A percentile compares a stretch with the other conserved stretches of the same genome.
phyloP scores from a whole-genome alignment of 2,888 invertebrate genomes.

The Acleris holmiana region DNA sequence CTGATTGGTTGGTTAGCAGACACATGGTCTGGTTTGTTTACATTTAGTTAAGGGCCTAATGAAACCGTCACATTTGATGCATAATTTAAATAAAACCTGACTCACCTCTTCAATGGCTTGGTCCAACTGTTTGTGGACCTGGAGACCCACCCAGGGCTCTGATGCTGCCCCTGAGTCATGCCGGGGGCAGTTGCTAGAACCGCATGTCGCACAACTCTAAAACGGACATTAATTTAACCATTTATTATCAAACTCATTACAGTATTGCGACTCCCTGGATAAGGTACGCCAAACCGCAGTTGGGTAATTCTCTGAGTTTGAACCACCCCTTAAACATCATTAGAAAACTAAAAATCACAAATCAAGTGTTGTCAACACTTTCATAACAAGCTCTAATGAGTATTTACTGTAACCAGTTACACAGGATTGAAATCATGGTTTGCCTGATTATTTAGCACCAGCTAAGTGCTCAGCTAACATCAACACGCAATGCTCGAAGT shows the following conservation, averaged over 20 bases:
- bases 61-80: neutral
- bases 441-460: neutral
- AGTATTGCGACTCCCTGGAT: constrained; percentile 14
- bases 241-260: constrained; percentile 5
- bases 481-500: neutral
- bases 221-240: neutral
- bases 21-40: too few relatives aligned
- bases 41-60: too few relatives aligned
- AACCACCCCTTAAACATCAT: too few relatives aligned
- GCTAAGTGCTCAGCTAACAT: neutral
- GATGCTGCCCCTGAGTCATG: constrained; percentile 76
- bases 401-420: constrained; percentile 12
- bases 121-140: constrained; percentile 89
- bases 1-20: too few relatives aligned
- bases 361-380: neutral
- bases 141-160: constrained; percentile 88
- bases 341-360: too few relatives aligned
- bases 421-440: neutral
- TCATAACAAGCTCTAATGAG: neutral
- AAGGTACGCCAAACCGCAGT: neutral
- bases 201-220: constrained; percentile 85
- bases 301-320: too few relatives aligned
- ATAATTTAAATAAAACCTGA: neutral
- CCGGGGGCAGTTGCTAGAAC: constrained; percentile 82
- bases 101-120: constrained; percentile 89